Percentiles rank a stretch among this genome's conserved stretches.
Evolutionary conservation across 2,797 vertebrate species (phyloP).

Genomic region (Xenops minutus): DNA sequence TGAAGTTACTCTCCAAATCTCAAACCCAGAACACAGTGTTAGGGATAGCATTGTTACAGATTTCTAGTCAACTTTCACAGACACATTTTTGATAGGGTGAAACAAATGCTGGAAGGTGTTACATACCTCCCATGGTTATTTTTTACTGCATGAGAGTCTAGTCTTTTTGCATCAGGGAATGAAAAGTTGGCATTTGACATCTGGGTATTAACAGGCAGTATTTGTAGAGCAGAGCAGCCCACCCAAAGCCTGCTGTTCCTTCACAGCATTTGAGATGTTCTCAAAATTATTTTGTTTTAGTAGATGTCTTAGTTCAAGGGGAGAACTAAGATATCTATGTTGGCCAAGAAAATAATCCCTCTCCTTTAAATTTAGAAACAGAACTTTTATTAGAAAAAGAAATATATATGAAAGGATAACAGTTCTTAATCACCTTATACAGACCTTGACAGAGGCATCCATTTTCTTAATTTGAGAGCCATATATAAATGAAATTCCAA

Average conservation of each 20-base stretch:
- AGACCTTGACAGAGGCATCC: not conserved
- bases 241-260: not conserved
- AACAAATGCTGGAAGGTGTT: not conserved
- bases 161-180: not conserved
- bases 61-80: not conserved
- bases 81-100: not conserved
- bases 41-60: not conserved
- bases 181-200: not conserved
- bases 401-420: too few relatives aligned
- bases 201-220: not conserved
- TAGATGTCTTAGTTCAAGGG: too few relatives aligned
- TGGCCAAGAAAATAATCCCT: too few relatives aligned
- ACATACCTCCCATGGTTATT: conserved; percentile 31
- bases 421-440: too few relatives aligned
- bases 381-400: too few relatives aligned
- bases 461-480: not conserved
- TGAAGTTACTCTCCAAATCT: not conserved
- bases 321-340: too few relatives aligned
- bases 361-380: too few relatives aligned
- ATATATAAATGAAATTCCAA: not conserved
- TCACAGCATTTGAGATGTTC: not conserved
- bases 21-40: not conserved
- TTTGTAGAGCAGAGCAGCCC: not conserved
- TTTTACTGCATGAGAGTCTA: not conserved
- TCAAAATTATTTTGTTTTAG: not conserved